A percentile compares a stretch with the other conserved stretches of the same genome.
These are phyloP conservation scores for Metallyticus violacea DNA, from an alignment of 2,888 invertebrate species.

Conservation along the genomic window DNA sequence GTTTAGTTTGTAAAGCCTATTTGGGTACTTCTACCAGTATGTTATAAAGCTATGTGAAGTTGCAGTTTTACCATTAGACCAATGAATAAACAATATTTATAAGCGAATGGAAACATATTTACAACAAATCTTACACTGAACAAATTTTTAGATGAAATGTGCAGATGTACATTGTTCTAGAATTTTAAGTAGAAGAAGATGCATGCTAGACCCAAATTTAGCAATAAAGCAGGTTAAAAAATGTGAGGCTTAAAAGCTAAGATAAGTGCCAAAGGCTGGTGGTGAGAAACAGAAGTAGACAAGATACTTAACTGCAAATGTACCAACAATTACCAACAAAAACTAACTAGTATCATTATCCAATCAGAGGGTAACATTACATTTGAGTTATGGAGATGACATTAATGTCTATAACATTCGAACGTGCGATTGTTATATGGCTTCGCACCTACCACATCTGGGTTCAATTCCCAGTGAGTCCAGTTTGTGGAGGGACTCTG, in stretches of 20 bases:
- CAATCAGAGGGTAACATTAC: not conserved
- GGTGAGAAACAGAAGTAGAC: not conserved
- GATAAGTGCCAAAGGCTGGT: not conserved
- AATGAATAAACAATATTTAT: no score
- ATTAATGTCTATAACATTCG: not conserved
- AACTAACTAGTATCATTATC: not conserved
- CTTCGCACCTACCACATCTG: not conserved
- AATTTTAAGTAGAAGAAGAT: not conserved
- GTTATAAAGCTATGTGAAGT: no score
- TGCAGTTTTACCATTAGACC: no score
- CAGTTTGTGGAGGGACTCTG: not conserved
- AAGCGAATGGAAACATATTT: not conserved
- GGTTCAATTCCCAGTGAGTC: not conserved
- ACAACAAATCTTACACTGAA: not conserved
- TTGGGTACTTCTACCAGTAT: no score
- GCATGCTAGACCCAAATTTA: not conserved
- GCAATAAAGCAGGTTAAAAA: not conserved
- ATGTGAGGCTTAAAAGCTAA: not conserved
- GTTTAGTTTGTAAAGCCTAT: no score
- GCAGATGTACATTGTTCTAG: not conserved
- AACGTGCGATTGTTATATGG: not conserved
- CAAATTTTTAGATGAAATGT: not conserved
- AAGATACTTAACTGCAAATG: not conserved
- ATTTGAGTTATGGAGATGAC: not conserved
- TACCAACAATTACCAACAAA: not conserved